Base-by-base conservation (phyloP, 2,888 invertebrate genomes). In the Agrochola lychnidis region DNA sequence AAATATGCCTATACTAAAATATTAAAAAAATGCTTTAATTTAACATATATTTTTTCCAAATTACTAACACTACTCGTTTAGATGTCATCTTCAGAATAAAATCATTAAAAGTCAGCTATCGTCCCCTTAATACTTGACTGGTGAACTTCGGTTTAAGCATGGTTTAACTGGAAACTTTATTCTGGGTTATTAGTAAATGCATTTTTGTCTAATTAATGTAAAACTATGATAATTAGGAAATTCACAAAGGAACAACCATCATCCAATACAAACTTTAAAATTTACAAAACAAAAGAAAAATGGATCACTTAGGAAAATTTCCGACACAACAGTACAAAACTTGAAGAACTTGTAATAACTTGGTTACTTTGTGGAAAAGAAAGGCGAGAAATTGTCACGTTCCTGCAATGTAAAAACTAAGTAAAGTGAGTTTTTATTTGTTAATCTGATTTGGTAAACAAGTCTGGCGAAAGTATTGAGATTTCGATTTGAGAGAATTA, bases 201-300 rank as follows among this genome's bases (percentile, higher is more conserved):
- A 16, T 48, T 48, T 16, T 0, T 48, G 1, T 48, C 48, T 48
- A 48, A 48, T 51, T 1, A 19, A 51, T 51, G 6, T 51, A 56
- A 56, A 56, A 12, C n/a, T 4, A 12, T 56, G 4, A 12, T 12
- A 12, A n/a, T 56, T 56, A 4, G n/a, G n/a, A 56, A 56, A n/a
- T n/a, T 56, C 56, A 56, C 53, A n/a, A 53, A 1, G n/a, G 10
- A 4, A 19, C 7, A 40, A 40, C 5, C 22, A 16, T 40, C 0
- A 12, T 56, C 1, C 22, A 45, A 53, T 63, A 4, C 45, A 53
- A 56, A 56, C 16, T 74, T 48, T 25, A 36, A 56, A 74, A 36
- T 53, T 4, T 30, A 42, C 53, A 53, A 74, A 56, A 30, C n/a
- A 73, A 63, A 74, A 56, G 1, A 6, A 53, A 25, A 63, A 63